Conservation (phyloP, 2,888 invertebrate species). For the Monochamus alternatus region DNA sequence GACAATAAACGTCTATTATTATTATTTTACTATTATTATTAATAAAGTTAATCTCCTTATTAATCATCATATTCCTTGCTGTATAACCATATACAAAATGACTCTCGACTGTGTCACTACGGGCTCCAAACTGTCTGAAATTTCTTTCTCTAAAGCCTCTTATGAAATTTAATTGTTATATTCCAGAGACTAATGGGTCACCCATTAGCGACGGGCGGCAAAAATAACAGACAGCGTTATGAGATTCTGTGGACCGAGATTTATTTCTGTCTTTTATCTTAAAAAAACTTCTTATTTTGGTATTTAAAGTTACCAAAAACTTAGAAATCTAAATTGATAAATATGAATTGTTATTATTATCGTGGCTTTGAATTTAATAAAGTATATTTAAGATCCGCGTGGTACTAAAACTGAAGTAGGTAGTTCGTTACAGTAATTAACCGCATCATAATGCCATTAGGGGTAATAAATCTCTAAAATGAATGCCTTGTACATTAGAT, state of each 20-base stretch:
- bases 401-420: too few species aligned
- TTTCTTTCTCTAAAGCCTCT: not conserved
- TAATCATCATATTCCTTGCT: not conserved
- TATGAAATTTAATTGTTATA: not conserved
- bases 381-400: too few species aligned
- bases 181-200: not conserved
- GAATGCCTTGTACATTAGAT: constrained; percentile 21
- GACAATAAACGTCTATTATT: too few species aligned
- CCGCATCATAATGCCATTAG: not conserved
- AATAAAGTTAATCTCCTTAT: not conserved
- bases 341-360: too few species aligned
- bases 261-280: not conserved
- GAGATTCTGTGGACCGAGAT: not conserved
- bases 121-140: not conserved
- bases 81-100: not conserved
- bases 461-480: constrained; percentile 28
- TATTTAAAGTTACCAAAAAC: not conserved
- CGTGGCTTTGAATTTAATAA: too few species aligned
- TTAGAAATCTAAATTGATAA: too few species aligned
- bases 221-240: not conserved
- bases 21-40: too few species aligned
- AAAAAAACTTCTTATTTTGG: not conserved
- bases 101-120: not conserved
- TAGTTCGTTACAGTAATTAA: constrained; percentile 5
- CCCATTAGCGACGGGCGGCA: not conserved